Evolutionary conservation across 2,113 vertebrate genomes (phyloP).

Genomic region (Dolichallabes microphthalmus): DNA sequence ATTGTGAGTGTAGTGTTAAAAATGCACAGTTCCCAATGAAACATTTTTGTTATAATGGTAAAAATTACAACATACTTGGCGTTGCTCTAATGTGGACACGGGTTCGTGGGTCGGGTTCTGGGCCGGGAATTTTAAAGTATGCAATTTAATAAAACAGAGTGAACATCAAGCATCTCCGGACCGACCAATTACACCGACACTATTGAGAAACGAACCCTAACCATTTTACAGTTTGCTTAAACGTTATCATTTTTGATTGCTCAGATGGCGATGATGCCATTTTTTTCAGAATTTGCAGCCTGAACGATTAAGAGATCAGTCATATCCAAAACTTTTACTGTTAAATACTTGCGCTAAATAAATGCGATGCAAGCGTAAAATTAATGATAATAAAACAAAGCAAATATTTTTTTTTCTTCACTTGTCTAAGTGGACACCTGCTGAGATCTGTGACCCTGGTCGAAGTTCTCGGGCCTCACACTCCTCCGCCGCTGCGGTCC

Average conservation of each 20-base stretch:
- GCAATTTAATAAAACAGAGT: background rate
- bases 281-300: background rate
- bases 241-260: background rate
- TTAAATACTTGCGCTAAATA: conserved; percentile 31
- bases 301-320: background rate
- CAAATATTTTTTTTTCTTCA: background rate
- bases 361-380: background rate
- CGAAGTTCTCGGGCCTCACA: conserved; percentile 71
- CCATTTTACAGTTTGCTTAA: background rate
- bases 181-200: background rate
- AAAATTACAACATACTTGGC: no score
- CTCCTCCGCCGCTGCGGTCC: conserved; percentile 90
- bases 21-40: no score
- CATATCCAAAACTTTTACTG: background rate
- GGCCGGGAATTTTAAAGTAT: background rate
- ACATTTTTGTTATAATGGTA: no score
- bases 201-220: background rate
- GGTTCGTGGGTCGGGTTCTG: no score
- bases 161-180: background rate
- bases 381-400: background rate
- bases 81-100: no score
- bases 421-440: conserved; percentile 8
- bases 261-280: background rate
- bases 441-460: background rate
- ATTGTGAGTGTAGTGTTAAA: background rate